These are phyloP conservation scores for Neomonachus schauinslandi DNA, from an alignment of 2,113 vertebrate genomes.

Conservation along the genomic window DNA sequence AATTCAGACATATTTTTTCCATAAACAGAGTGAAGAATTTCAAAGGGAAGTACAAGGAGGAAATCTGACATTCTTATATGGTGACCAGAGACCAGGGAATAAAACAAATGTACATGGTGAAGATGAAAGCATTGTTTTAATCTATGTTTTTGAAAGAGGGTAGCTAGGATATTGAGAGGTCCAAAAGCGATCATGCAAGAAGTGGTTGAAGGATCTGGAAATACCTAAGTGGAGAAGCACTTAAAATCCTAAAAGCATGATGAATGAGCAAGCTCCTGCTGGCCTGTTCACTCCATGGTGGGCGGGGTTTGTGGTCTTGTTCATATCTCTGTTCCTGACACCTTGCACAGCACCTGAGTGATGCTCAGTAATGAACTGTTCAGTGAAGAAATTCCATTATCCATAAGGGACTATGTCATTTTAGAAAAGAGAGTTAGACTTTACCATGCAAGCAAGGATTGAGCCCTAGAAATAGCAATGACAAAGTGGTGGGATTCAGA, in stretches of 20 bases:
- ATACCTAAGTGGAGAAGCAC: neutral
- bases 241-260: too few relatives aligned
- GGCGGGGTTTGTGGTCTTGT: neutral
- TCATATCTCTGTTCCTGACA: neutral
- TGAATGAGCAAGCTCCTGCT: neutral
- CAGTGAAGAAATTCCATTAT: neutral
- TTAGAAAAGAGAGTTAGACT: neutral
- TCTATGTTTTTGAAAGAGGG: neutral
- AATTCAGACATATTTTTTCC: slow-evolving; percentile 8
- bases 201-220: neutral
- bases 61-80: neutral
- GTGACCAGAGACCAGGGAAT: neutral
- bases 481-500: neutral
- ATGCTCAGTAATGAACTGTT: neutral
- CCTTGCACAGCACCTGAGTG: neutral
- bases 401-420: neutral
- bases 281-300: neutral
- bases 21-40: neutral
- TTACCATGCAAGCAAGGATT: neutral
- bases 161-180: neutral
- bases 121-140: neutral
- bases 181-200: neutral
- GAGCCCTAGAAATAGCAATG: neutral
- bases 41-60: neutral
- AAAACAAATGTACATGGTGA: neutral